Base-by-base conservation (phyloP, 2,888 invertebrate species). In the Agrochola lota region DNA sequence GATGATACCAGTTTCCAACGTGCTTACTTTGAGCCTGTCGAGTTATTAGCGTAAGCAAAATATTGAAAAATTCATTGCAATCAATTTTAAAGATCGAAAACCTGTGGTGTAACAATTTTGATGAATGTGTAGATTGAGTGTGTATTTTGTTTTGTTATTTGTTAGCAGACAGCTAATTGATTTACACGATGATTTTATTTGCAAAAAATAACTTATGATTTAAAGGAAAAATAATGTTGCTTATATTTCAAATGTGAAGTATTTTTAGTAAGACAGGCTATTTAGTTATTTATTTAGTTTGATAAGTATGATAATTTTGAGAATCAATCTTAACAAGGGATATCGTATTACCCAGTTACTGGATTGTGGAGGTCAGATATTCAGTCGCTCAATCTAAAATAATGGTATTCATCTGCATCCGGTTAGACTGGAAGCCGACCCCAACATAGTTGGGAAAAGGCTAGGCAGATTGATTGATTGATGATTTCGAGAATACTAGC, bases 1-100 rank as follows among this genome's bases (percentile, higher is more conserved):
- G 82, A 87, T 84, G 66, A 74, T 84, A 84, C 85, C 80, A 76
- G 86, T 87, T 85, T 74, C 64, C 75, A 76, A 78, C 73, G 69
- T 78, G 75, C 76, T 78, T 77, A 78, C 80, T 74, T 66, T 64
- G 52, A 84, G 69, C 64, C 63, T 74, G 68, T 81, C 76, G 70
- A 78, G 81, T 75, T 81, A 84, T 79, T 78, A 83, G 69, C 69
- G 76, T 83, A 80, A 84, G 80, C 71, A 83, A 85, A 84, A 81
- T 85, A 87, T 84, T 85, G 80, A 85, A 85, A 87, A 78, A 81
- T 78, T 82, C 75, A 85, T 87, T 84, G 76, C 76, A 84, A 86
- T 82, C 80, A 84, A 84, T 85, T 84, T 84, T 63, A 63, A 62
- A 83, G 76, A 78, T 80, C 75, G 30, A 64, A 71, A 84, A 84